Base-by-base conservation (phyloP, 2,113 vertebrate species). In the Channa maculata region DNA sequence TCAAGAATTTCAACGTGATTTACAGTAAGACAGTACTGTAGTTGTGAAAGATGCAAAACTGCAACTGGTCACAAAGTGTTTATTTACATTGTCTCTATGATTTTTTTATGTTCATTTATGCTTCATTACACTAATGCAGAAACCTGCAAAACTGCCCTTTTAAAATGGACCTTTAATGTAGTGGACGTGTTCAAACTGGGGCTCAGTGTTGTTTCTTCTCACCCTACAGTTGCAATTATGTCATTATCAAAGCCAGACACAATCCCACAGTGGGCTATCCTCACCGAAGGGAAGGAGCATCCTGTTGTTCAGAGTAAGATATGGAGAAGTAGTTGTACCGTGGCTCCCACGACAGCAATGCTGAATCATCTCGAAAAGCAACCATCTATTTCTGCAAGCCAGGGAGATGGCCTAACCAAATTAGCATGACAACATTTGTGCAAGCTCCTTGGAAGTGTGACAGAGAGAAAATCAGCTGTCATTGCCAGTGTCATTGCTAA, bases 341-440 rank as follows among this genome's bases (percentile, higher is more conserved):
- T 2, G 41, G 75, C 71, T 85, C 72, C 82, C 73, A 46, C 69
- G 62, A 60, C 81, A 65, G 66, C 77, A 73, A 46, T 80, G 86
- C 85, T 89, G 83, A 90, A 85, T 90, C 86, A 89, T 86, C 88
- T 53, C 44, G 14, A 53, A 82, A 80, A 2, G 36, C 83, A 68
- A 83, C 83, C 76, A 63, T 84, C 76, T 79, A 38, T 71, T 73
- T 69, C 77, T 73, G 82, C 72, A 43, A 61, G 78, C 78, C 80
- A 72, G 71, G 82, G 75, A 84, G 80, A 72, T 52, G 73, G 78
- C 71, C 85, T 83, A 80, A 84, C 83, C 37, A 65, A 90, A 87
- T 88, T 84, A 88, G 80, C 84, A 65, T 71, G 83, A 75, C 82
- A 82, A 70, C 85, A 77, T 84, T 82, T 79, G 72, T 71, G 85